Evolutionary conservation across 2,113 vertebrate species (phyloP), one percentile per base, ranked within the genome.

Genomic region (Salminus brasiliensis): DNA sequence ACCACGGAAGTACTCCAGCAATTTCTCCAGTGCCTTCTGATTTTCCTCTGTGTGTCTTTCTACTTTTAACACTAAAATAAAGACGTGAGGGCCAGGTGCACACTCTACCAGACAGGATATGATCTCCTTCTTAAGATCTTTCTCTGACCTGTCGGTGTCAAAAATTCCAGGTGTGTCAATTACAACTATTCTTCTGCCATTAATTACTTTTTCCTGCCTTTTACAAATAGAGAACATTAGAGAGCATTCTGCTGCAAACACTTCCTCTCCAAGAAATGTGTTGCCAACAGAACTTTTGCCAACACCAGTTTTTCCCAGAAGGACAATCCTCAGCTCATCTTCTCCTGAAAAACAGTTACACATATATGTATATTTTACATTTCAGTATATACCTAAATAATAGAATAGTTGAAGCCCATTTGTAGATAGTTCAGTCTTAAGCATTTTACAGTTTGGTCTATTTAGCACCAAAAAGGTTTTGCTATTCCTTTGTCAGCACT

Each of bases 81-180:
- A 60, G 16, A 60, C 57, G 13, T 60, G 57, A 29, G 57, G 57
- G 7, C 57, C 57, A 29, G 57, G 57, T 13, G 57, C 57, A 60
- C 57, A 60, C 57, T 60, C 57, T 27, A 60, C 25, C 1, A 60
- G 57, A 60, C 57, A 25, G 25, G 57, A 60, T 29, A 60, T 29
- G 1, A 60, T 60, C 57, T 60, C 57, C 29, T 1, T 18, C 57
- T 13, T 60, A 4, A 60, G 9, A 3, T 60, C 27, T 60, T 12
- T 15, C 25, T 60, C 57, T 60, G 57, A 7, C 16, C 57, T 60
- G 27, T 60, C 2, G 1, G 9, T 60, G 27, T 60, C 57, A 60
- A 60, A 60, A 29, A 60, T 13, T 29, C 57, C 57, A 60, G 57
- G 57, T 13, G 57, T 60, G 57, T 60, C 57, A 29, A 60, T 60